Percentiles rank a stretch among this genome's conserved stretches.
These are phyloP conservation scores for Halocynthia roretzi DNA, from an alignment of 23 tunicate species.

Conservation along the genomic window DNA sequence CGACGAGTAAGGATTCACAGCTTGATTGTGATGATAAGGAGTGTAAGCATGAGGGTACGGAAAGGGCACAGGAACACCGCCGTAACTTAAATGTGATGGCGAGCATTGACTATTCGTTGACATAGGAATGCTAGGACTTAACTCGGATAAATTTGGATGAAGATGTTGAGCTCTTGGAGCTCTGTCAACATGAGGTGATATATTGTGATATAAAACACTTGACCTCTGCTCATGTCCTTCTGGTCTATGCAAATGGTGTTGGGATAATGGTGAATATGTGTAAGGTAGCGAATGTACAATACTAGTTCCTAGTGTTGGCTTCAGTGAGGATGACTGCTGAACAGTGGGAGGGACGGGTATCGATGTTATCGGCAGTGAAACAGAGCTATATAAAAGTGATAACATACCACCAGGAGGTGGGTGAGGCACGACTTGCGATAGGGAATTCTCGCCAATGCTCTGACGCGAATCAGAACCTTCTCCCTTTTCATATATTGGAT, in stretches of 20 bases:
- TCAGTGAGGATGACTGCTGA: no score
- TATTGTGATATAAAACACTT: no score
- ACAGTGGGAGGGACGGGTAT: constrained; percentile 18
- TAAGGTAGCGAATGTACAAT: background rate
- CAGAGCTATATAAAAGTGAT: constrained; percentile 48
- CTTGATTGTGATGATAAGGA: constrained; percentile 4
- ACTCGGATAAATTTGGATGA: no score
- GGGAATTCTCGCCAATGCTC: background rate
- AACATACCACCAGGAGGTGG: constrained; percentile 59
- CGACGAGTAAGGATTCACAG: constrained; percentile 6
- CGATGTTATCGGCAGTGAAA: constrained; percentile 2
- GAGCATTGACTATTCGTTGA: background rate
- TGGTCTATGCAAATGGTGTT: background rate
- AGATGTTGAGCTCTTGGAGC: no score
- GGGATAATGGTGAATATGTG: constrained; percentile 19
- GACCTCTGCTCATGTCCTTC: no score
- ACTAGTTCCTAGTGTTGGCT: background rate
- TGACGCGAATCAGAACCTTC: no score
- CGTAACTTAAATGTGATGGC: background rate
- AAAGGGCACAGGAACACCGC: background rate
- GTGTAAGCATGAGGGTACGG: background rate
- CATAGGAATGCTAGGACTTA: no score
- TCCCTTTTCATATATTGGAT: constrained; percentile 1
- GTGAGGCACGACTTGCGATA: constrained; percentile 1
- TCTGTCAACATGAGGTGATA: no score